phyloP scores from a whole-genome alignment of 2,113 vertebrate species.

The Cryptomyrus ogoouensis region DNA sequence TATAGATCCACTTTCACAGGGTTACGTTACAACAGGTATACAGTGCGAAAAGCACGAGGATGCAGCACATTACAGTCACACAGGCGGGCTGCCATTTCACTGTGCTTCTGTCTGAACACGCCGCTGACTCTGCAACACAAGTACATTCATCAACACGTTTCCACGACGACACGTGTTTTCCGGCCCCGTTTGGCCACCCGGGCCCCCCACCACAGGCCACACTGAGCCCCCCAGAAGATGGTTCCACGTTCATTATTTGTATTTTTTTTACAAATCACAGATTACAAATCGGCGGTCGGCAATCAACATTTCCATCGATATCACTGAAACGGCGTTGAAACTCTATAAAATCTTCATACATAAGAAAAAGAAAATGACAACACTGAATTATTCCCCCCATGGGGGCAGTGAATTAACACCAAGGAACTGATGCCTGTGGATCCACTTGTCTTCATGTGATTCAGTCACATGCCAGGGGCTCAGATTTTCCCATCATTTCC shows the following conservation, averaged over 20 bases:
- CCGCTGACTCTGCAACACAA: slow-evolving; percentile 69
- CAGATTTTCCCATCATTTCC: slow-evolving; percentile 79
- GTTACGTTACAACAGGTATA: slow-evolving; percentile 85
- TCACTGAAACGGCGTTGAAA: slow-evolving; percentile 80
- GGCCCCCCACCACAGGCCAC: slow-evolving; percentile 49
- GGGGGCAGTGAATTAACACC: slow-evolving; percentile 96
- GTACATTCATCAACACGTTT: slow-evolving; percentile 90
- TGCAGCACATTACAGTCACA: slow-evolving; percentile 80
- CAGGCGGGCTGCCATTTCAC: slow-evolving; percentile 73
- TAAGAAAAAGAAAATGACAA: slow-evolving; percentile 69
- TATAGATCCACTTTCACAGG: slow-evolving; percentile 83
- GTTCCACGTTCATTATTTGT: slow-evolving; percentile 62
- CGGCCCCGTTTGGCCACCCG: slow-evolving; percentile 60
- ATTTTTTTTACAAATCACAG: background rate
- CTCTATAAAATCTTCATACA: slow-evolving; percentile 85
- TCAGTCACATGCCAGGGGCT: slow-evolving; percentile 77
- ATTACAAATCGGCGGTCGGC: slow-evolving; percentile 71
- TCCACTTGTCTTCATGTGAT: slow-evolving; percentile 79
- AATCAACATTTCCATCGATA: slow-evolving; percentile 69
- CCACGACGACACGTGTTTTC: slow-evolving; percentile 75
- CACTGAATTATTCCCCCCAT: slow-evolving; percentile 85
- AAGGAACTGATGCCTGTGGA: slow-evolving; percentile 94
- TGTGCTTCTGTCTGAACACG: slow-evolving; percentile 73
- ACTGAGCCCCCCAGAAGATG: slow-evolving; percentile 13
- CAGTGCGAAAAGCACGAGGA: slow-evolving; percentile 64